Percentiles rank a stretch among this genome's conserved stretches.
Evolutionary conservation across 2,888 invertebrate species (phyloP).

Genomic region (Ichneumon xanthorius): DNA sequence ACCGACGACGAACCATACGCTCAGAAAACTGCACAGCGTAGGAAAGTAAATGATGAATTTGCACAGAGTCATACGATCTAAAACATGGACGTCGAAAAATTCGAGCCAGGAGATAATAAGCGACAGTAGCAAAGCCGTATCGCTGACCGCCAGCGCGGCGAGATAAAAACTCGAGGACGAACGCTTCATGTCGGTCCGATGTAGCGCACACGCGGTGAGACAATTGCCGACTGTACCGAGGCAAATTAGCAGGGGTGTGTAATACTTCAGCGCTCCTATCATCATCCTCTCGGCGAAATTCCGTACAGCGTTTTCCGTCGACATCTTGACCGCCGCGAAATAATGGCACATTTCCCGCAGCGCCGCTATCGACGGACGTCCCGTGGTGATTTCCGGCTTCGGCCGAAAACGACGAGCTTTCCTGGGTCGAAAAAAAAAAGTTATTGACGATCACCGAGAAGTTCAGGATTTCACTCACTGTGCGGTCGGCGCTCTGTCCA

Average conservation of each 20-base stretch:
- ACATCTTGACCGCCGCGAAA: background rate
- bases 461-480: background rate
- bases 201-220: conserved; percentile 91
- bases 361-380: background rate
- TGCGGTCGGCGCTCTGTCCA: background rate
- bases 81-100: conserved; percentile 87
- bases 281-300: conserved; percentile 71
- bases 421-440: background rate
- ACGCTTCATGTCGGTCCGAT: conserved; percentile 89
- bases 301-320: background rate
- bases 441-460: background rate
- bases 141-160: conserved; percentile 91
- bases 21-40: conserved; percentile 91
- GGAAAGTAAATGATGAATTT: conserved; percentile 91
- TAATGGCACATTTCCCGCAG: background rate
- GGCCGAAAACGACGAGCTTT: background rate
- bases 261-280: conserved; percentile 86
- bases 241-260: conserved; percentile 89
- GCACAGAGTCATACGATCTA: conserved; percentile 88
- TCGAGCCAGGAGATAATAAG: conserved; percentile 90
- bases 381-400: background rate
- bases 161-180: conserved; percentile 92
- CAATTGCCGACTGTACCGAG: conserved; percentile 91
- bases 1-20: conserved; percentile 94
- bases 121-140: conserved; percentile 90